phyloP scores from a whole-genome alignment of 1,140 invertebrate species.

The Catajapyx aquilonaris region DNA sequence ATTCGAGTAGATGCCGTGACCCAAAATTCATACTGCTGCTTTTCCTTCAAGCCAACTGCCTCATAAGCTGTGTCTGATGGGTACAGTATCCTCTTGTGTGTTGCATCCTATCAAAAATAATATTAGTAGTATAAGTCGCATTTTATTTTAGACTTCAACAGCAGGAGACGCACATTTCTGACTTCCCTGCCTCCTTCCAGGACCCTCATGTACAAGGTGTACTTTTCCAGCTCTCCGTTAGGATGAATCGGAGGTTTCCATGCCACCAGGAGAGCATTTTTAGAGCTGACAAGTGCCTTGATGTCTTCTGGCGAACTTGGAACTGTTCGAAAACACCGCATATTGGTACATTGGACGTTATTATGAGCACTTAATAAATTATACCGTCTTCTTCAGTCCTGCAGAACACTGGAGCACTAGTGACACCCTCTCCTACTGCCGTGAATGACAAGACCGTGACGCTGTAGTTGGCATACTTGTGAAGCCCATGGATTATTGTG shows the following conservation, averaged over 20 bases:
- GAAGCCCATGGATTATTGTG: slow-evolving; percentile 11
- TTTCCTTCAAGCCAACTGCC: slow-evolving; percentile 44
- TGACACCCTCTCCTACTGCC: slow-evolving; percentile 28
- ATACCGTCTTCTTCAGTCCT: slow-evolving; percentile 29
- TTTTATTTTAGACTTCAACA: background rate
- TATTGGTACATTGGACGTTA: too few species aligned
- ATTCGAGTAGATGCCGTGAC: slow-evolving; percentile 54
- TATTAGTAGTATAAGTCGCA: background rate
- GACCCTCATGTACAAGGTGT: slow-evolving; percentile 57
- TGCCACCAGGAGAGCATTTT: slow-evolving; percentile 64
- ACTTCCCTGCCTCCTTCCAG: slow-evolving; percentile 47
- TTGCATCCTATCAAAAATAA: slow-evolving; percentile 23
- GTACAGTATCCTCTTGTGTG: slow-evolving; percentile 41
- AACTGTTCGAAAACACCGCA: slow-evolving; percentile 29
- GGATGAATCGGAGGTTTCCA: slow-evolving; percentile 38
- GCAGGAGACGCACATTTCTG: slow-evolving; percentile 6
- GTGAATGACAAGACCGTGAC: slow-evolving; percentile 31
- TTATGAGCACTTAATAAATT: too few species aligned
- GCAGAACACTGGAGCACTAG: slow-evolving; percentile 25
- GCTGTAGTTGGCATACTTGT: slow-evolving; percentile 32
- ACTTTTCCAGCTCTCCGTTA: slow-evolving; percentile 34
- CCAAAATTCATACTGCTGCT: slow-evolving; percentile 57
- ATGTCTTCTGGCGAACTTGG: slow-evolving; percentile 68
- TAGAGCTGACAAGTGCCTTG: slow-evolving; percentile 63
- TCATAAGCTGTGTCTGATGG: slow-evolving; percentile 42